A percentile compares a stretch with the other conserved stretches of the same genome.
phyloP scores from a whole-genome alignment of 2,797 vertebrate species.

The Sylvia borin region DNA sequence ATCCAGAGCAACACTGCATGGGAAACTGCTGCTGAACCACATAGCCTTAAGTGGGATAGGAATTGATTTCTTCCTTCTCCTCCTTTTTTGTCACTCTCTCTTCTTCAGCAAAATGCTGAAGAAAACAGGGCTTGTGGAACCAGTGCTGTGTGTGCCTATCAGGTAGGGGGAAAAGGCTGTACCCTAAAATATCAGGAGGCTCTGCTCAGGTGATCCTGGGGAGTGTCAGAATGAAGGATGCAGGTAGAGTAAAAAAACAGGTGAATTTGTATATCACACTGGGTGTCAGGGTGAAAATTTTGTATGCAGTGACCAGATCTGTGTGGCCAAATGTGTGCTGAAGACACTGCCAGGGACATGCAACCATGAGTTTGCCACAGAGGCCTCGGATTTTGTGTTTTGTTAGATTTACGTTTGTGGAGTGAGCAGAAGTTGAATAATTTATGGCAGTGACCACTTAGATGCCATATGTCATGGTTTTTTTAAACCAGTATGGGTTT shows the following conservation, averaged over 20 bases:
- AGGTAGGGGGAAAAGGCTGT: background rate
- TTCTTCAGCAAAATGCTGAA: background rate
- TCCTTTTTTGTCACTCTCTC: background rate
- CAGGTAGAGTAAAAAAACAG: background rate
- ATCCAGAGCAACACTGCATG: background rate
- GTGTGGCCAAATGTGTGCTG: background rate
- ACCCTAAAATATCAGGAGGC: background rate
- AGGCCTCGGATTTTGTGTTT: slow-evolving; percentile 28
- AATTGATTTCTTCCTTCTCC: background rate
- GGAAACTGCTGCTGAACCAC: background rate
- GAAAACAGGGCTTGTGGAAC: background rate
- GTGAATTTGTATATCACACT: background rate
- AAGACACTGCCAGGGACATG: fast-evolving
- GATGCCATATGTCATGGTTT: slow-evolving; percentile 48
- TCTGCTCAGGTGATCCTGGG: background rate
- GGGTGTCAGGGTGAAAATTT: background rate
- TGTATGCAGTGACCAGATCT: background rate
- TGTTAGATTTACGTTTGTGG: slow-evolving; percentile 39
- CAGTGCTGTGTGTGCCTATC: too few species aligned
- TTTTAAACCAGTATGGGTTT: slow-evolving; percentile 5
- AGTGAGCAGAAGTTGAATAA: slow-evolving; percentile 56
- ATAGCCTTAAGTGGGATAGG: background rate
- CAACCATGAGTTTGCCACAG: background rate
- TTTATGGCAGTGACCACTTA: slow-evolving; percentile 60
- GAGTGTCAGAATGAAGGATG: background rate